These are phyloP conservation scores for Aphelenchoides fujianensis DNA, from an alignment of 1,140 invertebrate species.

Conservation along the genomic window DNA sequence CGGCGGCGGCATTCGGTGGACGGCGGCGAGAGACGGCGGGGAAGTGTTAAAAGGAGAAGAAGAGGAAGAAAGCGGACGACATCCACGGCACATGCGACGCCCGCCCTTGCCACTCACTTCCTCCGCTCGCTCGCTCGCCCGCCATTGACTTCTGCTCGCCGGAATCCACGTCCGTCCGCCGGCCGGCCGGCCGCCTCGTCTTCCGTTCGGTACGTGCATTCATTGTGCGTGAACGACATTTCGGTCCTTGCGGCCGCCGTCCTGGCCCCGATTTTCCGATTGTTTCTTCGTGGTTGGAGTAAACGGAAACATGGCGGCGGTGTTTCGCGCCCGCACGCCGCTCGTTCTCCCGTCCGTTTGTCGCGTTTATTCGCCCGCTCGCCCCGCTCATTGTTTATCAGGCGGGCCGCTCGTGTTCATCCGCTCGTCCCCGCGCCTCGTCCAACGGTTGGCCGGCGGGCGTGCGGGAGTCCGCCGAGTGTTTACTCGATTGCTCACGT, in stretches of 20 bases:
- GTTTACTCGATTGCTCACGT: not conserved
- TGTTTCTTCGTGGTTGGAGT: too few species aligned
- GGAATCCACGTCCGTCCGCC: slow-evolving; percentile 1
- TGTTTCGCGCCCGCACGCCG: not conserved
- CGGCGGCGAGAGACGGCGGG: not conserved
- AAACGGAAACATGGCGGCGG: too few species aligned
- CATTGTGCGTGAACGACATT: too few species aligned
- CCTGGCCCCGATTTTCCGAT: too few species aligned
- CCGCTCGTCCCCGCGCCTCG: not conserved
- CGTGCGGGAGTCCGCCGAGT: not conserved
- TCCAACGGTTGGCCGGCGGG: not conserved
- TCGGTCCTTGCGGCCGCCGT: too few species aligned
- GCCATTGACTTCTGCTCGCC: not conserved
- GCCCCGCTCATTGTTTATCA: not conserved
- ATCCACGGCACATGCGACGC: not conserved
- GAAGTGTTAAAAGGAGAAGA: not conserved
- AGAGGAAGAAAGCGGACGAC: slow-evolving; percentile 1
- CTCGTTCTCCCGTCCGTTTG: not conserved
- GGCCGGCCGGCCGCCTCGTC: too few species aligned
- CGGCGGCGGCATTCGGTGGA: too few species aligned
- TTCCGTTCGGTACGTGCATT: too few species aligned
- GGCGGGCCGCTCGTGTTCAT: not conserved
- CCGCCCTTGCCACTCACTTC: too few species aligned
- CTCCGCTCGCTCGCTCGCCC: not conserved
- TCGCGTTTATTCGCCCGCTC: not conserved